Evolutionary conservation across 2,888 invertebrate genomes (phyloP).

Genomic region (Carabus problematicus): DNA sequence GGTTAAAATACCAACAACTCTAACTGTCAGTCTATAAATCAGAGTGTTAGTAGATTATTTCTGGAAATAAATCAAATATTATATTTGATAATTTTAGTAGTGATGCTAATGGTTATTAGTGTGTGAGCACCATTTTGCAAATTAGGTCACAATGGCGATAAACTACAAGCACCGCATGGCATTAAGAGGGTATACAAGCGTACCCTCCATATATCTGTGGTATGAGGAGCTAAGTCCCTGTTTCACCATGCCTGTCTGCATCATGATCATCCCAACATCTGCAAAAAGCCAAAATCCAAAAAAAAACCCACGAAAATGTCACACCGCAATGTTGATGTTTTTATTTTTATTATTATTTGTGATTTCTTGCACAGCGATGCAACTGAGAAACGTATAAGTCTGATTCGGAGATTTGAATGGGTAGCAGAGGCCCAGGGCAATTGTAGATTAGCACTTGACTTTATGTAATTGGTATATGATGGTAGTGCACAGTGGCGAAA

Average conservation of each 20-base stretch:
- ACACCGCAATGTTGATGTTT: constrained; percentile 22
- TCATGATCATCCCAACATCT: constrained; percentile 98
- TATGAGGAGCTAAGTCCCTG: constrained; percentile 78
- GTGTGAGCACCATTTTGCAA: too few relatives aligned
- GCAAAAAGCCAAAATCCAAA: constrained; percentile 72
- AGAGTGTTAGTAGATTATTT: too few relatives aligned
- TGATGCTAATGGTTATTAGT: too few relatives aligned
- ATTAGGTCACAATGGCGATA: too few relatives aligned
- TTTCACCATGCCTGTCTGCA: constrained; percentile 96
- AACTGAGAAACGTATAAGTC: not conserved
- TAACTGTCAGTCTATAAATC: not conserved
- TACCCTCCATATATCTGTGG: constrained; percentile 79
- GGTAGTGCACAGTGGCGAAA: not conserved
- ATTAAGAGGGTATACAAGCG: constrained; percentile 58
- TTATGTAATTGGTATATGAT: constrained; percentile 20
- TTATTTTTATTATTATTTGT: not conserved
- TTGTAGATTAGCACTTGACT: constrained; percentile 12
- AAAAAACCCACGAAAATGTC: constrained; percentile 29
- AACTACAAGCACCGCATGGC: constrained; percentile 49
- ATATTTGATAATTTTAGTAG: too few relatives aligned
- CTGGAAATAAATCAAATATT: too few relatives aligned
- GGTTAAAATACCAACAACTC: not conserved
- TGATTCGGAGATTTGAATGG: constrained; percentile 6
- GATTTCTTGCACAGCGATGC: not conserved
- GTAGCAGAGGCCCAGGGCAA: constrained; percentile 26